Percentiles rank a stretch among this genome's conserved stretches.
These are phyloP conservation scores for Pinctada fucata DNA, from an alignment of 2,888 invertebrate species.

Conservation along the genomic window DNA sequence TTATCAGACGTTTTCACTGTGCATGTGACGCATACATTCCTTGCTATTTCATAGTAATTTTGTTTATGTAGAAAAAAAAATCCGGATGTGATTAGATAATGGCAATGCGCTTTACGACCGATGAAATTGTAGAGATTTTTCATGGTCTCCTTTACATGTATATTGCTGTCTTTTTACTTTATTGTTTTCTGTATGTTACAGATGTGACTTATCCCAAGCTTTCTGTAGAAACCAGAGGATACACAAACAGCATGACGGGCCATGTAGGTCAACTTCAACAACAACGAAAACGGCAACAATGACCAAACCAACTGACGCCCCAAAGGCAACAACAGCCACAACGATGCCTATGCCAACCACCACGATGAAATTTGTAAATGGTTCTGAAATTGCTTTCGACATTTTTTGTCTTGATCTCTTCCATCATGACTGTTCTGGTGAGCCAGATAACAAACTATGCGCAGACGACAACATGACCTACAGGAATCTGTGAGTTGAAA, in stretches of 20 bases:
- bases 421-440: conserved; percentile 18
- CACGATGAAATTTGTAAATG: conserved; percentile 4
- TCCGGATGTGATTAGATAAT: no score
- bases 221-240: conserved; percentile 11
- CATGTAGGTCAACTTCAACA: conserved; percentile 7
- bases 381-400: conserved; percentile 23
- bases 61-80: no score
- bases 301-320: not conserved
- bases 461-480: conserved; percentile 24
- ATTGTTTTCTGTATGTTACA: not conserved
- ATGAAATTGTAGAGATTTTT: no score
- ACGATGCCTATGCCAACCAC: not conserved
- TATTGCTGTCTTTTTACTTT: no score
- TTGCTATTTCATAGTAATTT: no score
- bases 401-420: conserved; percentile 33
- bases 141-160: no score
- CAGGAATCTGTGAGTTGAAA: conserved; percentile 25
- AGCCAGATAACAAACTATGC: conserved; percentile 11
- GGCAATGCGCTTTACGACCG: no score
- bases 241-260: conserved; percentile 6
- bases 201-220: conserved; percentile 26
- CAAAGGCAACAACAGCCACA: not conserved
- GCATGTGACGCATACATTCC: no score
- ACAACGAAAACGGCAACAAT: not conserved
- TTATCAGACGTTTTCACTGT: no score